Percentiles rank a stretch among this genome's conserved stretches.
Conservation (phyloP, 2,113 vertebrate genomes). For the Nanger granti region DNA sequence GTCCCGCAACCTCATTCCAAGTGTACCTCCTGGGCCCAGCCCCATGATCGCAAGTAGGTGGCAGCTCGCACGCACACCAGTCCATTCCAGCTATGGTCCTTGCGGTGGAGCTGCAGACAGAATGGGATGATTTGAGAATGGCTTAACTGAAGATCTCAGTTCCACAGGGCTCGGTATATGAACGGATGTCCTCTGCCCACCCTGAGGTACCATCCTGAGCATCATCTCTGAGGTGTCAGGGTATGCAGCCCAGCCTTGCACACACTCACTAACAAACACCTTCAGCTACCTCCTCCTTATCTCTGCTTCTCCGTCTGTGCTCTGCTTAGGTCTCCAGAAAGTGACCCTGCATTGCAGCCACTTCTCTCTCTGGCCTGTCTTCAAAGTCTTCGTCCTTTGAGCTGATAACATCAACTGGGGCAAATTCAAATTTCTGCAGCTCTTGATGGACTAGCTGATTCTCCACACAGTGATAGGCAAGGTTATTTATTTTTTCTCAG, state of each 20-base stretch:
- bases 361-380: background rate
- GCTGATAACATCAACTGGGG: background rate
- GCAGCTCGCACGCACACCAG: rapidly evolving
- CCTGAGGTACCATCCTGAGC: background rate
- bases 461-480: background rate
- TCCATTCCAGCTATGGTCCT: rapidly evolving
- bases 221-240: background rate
- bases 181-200: background rate
- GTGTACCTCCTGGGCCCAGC: no score
- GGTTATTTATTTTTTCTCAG: slow-evolving; percentile 40
- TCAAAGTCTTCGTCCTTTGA: background rate
- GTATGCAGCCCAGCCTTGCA: no score
- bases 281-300: no score
- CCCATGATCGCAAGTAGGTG: rapidly evolving
- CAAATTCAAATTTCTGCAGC: background rate
- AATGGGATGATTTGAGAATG: background rate
- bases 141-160: background rate
- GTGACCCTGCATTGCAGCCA: background rate
- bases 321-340: background rate
- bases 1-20: rapidly evolving
- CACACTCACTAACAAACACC: rapidly evolving
- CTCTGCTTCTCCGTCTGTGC: background rate
- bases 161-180: background rate
- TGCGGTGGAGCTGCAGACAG: rapidly evolving
- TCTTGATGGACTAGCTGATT: background rate